Conservation (phyloP, 2,888 invertebrate genomes). For the Acleris cristana region DNA sequence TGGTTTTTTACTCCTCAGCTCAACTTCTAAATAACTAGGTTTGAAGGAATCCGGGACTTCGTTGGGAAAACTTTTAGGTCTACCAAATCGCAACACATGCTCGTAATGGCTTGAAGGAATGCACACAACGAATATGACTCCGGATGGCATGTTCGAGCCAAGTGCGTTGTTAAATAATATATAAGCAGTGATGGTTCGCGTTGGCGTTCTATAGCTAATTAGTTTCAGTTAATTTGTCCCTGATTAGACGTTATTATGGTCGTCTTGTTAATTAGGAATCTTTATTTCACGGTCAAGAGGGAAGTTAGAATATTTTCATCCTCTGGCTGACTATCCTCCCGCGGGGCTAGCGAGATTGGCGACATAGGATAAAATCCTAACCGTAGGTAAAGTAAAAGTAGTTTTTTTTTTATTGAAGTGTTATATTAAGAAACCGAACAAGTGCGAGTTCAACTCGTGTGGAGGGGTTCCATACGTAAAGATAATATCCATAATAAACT, state of each 20-base stretch:
- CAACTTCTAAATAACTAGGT: slow-evolving; percentile 65
- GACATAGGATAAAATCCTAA: too few species aligned
- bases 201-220: slow-evolving; percentile 25
- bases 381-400: too few species aligned
- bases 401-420: too few species aligned
- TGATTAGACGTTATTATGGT: slow-evolving; percentile 40
- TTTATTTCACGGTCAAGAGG: slow-evolving; percentile 8
- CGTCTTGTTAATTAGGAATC: slow-evolving; percentile 14
- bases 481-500: too few species aligned
- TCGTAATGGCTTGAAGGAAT: slow-evolving; percentile 88
- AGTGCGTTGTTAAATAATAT: slow-evolving; percentile 6
- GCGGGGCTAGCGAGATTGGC: too few species aligned
- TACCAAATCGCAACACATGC: slow-evolving; percentile 83
- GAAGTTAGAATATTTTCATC: not conserved
- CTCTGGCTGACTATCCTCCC: too few species aligned
- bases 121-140: slow-evolving; percentile 87
- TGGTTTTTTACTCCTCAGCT: slow-evolving; percentile 67
- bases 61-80: slow-evolving; percentile 61
- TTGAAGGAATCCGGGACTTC: slow-evolving; percentile 52
- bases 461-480: too few species aligned
- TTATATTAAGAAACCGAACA: too few species aligned
- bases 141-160: slow-evolving; percentile 77
- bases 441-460: too few species aligned
- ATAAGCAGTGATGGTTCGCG: slow-evolving; percentile 1
- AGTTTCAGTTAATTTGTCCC: slow-evolving; percentile 52